Evolutionary conservation across 2,113 vertebrate species (phyloP).

Genomic region (Arenaria interpres): DNA sequence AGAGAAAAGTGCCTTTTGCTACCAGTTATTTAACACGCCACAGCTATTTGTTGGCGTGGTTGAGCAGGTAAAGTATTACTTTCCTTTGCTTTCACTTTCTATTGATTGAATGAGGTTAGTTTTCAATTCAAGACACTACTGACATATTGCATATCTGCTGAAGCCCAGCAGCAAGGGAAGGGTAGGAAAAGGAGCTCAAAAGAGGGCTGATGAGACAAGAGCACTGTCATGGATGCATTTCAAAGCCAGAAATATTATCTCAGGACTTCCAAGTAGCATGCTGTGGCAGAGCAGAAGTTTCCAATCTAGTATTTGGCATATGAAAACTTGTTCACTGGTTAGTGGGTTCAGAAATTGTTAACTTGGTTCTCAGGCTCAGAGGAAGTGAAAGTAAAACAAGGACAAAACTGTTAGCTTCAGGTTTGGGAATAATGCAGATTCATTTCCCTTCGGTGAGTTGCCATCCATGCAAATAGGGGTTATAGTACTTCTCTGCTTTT

Average conservation of each 20-base stretch:
- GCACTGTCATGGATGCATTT: neutral
- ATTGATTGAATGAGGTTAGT: neutral
- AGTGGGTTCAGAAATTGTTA: neutral
- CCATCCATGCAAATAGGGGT: neutral
- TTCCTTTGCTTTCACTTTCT: constrained; percentile 5
- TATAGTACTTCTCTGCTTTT: neutral
- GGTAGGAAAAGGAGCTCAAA: neutral
- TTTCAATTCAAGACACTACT: neutral
- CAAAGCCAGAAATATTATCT: neutral
- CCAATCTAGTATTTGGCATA: neutral
- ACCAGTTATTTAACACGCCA: neutral
- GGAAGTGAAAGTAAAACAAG: neutral
- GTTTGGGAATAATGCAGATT: neutral
- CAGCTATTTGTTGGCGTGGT: neutral
- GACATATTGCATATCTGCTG: neutral
- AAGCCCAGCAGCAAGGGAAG: neutral
- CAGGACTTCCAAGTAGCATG: neutral
- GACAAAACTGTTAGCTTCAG: neutral
- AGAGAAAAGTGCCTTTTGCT: neutral
- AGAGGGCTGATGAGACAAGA: neutral
- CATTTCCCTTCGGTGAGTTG: neutral
- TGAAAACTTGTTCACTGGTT: neutral
- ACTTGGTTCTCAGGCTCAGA: neutral
- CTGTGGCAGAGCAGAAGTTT: neutral
- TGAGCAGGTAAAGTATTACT: neutral